Percentiles rank a stretch among this genome's conserved stretches.
phyloP scores from a whole-genome alignment of 2,797 vertebrate genomes.

The Schizothorax lantsangensis region DNA sequence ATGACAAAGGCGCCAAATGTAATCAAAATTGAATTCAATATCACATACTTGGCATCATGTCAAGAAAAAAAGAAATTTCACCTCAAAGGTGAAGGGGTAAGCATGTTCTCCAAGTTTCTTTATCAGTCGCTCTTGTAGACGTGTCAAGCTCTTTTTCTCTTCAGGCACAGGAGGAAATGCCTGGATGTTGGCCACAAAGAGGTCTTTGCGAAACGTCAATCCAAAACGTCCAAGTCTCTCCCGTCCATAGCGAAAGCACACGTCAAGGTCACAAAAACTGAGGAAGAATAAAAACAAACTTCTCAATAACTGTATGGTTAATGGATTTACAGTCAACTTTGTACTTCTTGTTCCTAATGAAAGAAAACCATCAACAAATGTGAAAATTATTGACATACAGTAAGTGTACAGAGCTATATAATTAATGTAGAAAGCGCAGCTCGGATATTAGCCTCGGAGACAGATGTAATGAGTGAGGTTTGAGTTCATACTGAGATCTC shows the following conservation, averaged over 20 bases:
- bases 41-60: neutral
- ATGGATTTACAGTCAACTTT: neutral
- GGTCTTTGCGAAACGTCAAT: slow-evolving; percentile 92
- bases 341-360: neutral
- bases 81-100: slow-evolving; percentile 93
- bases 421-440: neutral
- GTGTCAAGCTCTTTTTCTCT: slow-evolving; percentile 86
- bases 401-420: slow-evolving; percentile 4
- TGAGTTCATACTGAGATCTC: slow-evolving; percentile 9
- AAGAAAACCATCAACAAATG: slow-evolving; percentile 13
- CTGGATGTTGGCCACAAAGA: slow-evolving; percentile 90
- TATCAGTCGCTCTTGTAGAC: slow-evolving; percentile 93
- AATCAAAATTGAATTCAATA: neutral
- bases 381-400: neutral
- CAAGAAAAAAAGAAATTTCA: slow-evolving; percentile 52
- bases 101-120: slow-evolving; percentile 95
- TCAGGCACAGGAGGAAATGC: slow-evolving; percentile 88
- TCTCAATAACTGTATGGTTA: slow-evolving; percentile 1
- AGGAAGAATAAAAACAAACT: slow-evolving; percentile 16
- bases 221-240: slow-evolving; percentile 96
- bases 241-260: slow-evolving; percentile 96
- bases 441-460: neutral
- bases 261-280: slow-evolving; percentile 95
- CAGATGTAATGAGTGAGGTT: neutral
- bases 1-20: neutral